Evolutionary conservation across 2,797 vertebrate species (phyloP).

Genomic region (Argentina silus): DNA sequence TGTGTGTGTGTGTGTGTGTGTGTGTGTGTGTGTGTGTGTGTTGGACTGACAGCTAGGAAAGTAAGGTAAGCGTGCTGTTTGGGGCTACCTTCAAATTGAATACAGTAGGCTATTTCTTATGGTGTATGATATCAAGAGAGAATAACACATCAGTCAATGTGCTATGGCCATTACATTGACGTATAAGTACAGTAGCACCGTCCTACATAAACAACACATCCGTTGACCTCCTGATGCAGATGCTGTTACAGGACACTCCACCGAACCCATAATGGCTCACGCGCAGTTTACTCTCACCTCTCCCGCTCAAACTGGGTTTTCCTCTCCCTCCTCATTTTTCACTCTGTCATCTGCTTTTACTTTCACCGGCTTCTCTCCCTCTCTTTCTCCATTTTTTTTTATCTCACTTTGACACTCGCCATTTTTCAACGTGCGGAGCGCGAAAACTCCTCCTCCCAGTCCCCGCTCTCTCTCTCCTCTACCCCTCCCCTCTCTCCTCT

Average conservation of each 20-base stretch:
- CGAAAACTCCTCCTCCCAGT: conserved; percentile 66
- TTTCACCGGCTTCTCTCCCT: conserved; percentile 66
- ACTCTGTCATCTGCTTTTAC: conserved; percentile 75
- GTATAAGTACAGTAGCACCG: no score
- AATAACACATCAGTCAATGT: no score
- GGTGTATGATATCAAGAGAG: no score
- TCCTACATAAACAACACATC: no score
- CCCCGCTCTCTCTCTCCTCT: conserved; percentile 56
- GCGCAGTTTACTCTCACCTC: conserved; percentile 68
- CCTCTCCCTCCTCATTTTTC: conserved; percentile 75
- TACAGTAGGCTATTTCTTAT: no score
- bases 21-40: neutral
- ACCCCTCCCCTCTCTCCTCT: conserved; percentile 27
- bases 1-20: neutral
- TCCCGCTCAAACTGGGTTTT: conserved; percentile 77
- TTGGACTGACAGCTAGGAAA: no score
- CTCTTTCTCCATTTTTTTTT: conserved; percentile 64
- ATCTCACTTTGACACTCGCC: conserved; percentile 77
- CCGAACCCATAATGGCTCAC: conserved; percentile 59
- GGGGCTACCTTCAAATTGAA: no score
- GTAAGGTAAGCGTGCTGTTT: no score
- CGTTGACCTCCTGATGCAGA: neutral
- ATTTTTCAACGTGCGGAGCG: conserved; percentile 73
- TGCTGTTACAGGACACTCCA: neutral
- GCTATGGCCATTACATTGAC: no score